Conservation (phyloP, 2,113 vertebrate genomes). For the Notothenia rossii region DNA sequence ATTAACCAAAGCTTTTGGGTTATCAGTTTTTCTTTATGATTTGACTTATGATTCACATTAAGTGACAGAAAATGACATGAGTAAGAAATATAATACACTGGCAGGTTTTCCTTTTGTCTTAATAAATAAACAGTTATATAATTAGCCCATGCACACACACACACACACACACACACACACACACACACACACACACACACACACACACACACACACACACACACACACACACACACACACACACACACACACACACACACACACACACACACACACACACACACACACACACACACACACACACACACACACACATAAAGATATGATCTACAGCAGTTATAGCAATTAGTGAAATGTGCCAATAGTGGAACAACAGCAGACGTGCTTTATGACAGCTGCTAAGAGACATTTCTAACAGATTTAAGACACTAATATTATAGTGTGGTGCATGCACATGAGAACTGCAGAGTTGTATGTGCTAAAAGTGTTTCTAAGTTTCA, state of each 20-base stretch:
- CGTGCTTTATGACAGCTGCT: conserved; percentile 4
- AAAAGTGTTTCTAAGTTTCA: not conserved
- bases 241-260: not conserved
- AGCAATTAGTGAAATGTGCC: too few species aligned
- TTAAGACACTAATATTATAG: not conserved
- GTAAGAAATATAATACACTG: too few species aligned
- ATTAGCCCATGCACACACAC: not conserved
- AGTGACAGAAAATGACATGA: too few species aligned
- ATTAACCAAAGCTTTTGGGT: not conserved
- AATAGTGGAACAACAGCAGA: not conserved
- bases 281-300: not conserved
- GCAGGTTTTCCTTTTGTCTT: not conserved
- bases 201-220: not conserved
- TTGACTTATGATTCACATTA: too few species aligned
- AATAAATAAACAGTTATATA: not conserved
- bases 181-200: not conserved
- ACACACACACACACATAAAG: not conserved
- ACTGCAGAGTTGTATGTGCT: not conserved
- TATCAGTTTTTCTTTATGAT: too few species aligned
- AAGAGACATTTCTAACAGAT: not conserved
- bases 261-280: not conserved
- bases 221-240: not conserved
- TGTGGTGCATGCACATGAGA: not conserved
- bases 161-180: not conserved
- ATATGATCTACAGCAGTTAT: too few species aligned